Evolutionary conservation across 2,797 vertebrate genomes (phyloP).

Genomic region (Pangasius macronema): DNA sequence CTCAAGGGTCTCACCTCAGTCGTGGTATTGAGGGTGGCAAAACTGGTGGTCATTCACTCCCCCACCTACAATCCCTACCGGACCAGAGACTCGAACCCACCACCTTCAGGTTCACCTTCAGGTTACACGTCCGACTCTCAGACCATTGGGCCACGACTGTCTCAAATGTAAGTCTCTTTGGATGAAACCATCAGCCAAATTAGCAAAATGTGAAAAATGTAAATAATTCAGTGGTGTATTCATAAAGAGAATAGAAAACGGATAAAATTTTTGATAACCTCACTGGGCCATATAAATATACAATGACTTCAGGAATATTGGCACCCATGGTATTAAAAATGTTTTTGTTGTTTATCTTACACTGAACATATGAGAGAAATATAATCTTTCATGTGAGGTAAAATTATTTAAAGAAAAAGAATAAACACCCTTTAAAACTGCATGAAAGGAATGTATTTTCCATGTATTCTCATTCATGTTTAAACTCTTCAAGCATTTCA

Average conservation of each 20-base stretch:
- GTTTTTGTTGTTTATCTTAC: background rate
- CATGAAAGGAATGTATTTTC: background rate
- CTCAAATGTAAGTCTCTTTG: background rate
- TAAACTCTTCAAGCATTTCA: background rate
- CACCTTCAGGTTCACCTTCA: too few relatives aligned
- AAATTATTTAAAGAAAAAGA: background rate
- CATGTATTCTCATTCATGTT: background rate
- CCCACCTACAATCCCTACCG: too few relatives aligned
- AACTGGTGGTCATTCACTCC: too few relatives aligned
- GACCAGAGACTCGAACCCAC: too few relatives aligned
- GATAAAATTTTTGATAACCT: background rate
- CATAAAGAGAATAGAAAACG: background rate
- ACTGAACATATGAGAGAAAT: background rate
- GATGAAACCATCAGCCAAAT: background rate
- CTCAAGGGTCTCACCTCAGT: too few relatives aligned
- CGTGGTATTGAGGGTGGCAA: too few relatives aligned
- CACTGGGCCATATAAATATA: background rate
- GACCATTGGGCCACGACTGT: too few relatives aligned
- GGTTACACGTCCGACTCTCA: too few relatives aligned
- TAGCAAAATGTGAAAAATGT: background rate
- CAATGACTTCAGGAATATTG: background rate
- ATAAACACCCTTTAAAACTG: background rate
- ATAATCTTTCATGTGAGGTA: background rate
- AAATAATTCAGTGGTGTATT: background rate
- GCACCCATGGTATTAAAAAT: background rate